Base-by-base conservation (phyloP, 2,888 invertebrate genomes). In the Heliconius ismenius region DNA sequence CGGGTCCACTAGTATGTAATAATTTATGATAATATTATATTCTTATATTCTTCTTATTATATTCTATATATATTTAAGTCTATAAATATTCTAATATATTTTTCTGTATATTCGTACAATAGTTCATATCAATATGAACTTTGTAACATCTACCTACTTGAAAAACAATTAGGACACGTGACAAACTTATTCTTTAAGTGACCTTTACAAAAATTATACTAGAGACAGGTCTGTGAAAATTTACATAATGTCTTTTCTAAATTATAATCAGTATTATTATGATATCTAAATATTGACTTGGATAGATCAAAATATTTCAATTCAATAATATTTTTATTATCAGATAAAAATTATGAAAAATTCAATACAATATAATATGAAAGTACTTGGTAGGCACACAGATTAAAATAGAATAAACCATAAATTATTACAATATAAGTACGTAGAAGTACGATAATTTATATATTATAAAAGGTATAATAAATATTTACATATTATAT, bases 201-300 rank as follows among this genome's bases (percentile, higher is more conserved):
- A 67, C 74, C 39, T 32, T 67, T 74, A 15, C 7, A 24, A 73
- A 63, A 58, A 74, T 32, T 54, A 65, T 74, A 63, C 74, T 73
- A 74, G 58, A 60, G 15, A 43, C 24, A 58, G 39, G 26, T 58
- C 39, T 67, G 36, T n/a, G 24, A 39, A 24, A 39, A 74, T 74
- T 74, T 39, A 13, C 74, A 67, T 74, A 32, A 54, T 10, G 36
- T 65, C 24, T 54, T 32, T 64, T 49, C 36, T 49, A 39, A 32
- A 18, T 39, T 24, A 26, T 26, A 62, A 36, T 24, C 13, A 65
- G 39, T n/a, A n/a, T 65, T n/a, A n/a, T 2, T 64, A 64, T 24
- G 4, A 26, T 64, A 65, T 11, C n/a, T 65, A 2, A 36, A 24
- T 65, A 64, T n/a, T 39, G n/a, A 39, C 1, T 21, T 36, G 32